Evolutionary conservation across 2,888 invertebrate species (phyloP), one percentile per base, ranked within the genome.

Genomic region (Tenthredo scrophulariae): DNA sequence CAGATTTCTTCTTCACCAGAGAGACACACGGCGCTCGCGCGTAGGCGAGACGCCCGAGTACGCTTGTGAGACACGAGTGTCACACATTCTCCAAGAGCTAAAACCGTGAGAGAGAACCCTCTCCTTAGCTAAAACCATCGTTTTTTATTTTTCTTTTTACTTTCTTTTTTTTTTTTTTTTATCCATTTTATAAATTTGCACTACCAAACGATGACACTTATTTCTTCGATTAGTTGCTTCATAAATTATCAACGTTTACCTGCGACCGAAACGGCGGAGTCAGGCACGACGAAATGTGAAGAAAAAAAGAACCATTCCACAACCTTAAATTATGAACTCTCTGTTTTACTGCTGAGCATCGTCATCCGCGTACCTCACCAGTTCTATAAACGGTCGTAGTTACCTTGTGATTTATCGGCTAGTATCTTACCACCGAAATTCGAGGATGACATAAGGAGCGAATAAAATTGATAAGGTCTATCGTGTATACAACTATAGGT

Each of bases 1-100:
- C 80, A 80, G 80, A 80, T 80, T 80, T 80, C 80, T 80, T 80
- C 80, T 62, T 80, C 80, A 80, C 37, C 37, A 33, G 62, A 80
- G 80, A 80, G 62, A 80, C 80, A 79, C 75, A 50, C 62, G 58
- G 62, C 22, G 80, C 37, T 80, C 80, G 58, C 37, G 80, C 80
- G 80, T 80, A 80, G 80, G 80, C 80, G 80, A 80, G 80, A 62
- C 80, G 77, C 77, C 77, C 74, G 22, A 74, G 67, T 72, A 72
- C 72, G n/a, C 72, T 2, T 74, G 72, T 43, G 72, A 74, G 72
- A 74, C 72, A 43, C n/a, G 72, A 74, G 72, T 74, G 72, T 74
- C 72, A 80, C 58, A 80, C 80, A 40, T 80, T 58, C 40, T 33
- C 46, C 9, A 26, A 10, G 58, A 62, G 29, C 40, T 18, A 33